Base-by-base conservation (phyloP, 2,113 vertebrate species). In the Labeo rohita region DNA sequence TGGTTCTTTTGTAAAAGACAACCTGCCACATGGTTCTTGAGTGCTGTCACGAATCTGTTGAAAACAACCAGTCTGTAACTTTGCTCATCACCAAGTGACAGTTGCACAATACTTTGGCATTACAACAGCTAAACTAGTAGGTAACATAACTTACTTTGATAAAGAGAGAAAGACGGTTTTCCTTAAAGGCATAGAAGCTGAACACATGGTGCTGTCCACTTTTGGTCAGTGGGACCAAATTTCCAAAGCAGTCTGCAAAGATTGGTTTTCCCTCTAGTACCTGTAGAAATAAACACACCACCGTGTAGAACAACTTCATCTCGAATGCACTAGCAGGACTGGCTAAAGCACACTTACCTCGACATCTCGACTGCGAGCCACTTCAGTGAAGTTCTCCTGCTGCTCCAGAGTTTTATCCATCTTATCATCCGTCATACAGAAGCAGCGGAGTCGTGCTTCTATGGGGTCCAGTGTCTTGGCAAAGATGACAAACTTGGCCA, bases 401-500 rank as follows among this genome's bases (percentile, higher is more conserved):
- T 99, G 98, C 87, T 99, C 98, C 54, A 99, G 91, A 0, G 98
- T 99, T 93, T 99, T 99, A 93, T 99, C 98, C 94, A 99, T 98
- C 90, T 98, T 99, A 92, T 99, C 98, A 10, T 99, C 98, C 0
- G 98, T 99, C 98, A 99, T 99, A 93, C 98, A 99, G 91, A 99
- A 99, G 87, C 98, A 99, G 50, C 98, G 94, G 65, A 99, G 91
- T 8, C 98, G 95, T 18, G 98, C 98, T 93, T 99, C 98, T 34
- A 99, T 97, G 78, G 97, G 97, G 90, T 99, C 98, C 1, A 99
- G 95, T 0, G 98, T 98, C 90, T 99, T 99, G 91, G 98, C 98
- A 92, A 99, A 99, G 72, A 99, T 97, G 86, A 99, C 98, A 91
- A 99, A 99, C 93, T 99, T 99, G 93, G 98, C 98, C 98, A 99